Base-by-base conservation (phyloP, 2,113 vertebrate species). In the Pterocles burchelli region DNA sequence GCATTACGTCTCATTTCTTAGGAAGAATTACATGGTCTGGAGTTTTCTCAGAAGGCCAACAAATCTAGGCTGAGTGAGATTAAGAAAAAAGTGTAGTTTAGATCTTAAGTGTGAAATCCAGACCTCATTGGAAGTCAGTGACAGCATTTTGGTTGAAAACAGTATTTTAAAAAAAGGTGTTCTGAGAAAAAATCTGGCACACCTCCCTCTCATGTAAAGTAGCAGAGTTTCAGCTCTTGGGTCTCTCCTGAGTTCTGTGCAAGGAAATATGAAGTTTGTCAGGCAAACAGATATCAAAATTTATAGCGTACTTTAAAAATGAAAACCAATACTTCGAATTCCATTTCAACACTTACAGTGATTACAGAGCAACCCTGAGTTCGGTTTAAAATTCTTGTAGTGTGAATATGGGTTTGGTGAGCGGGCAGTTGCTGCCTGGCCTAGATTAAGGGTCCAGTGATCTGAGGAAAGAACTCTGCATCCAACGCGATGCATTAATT, bases 241-340 rank as follows among this genome's bases (percentile, higher is more conserved):
- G 87, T 86, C 57, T 95, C 36, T 55, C 29, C 34, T 33, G 70
- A 80, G 18, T 79, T 96, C 77, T 67, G 9, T 55, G 43, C 33
- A 83, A 79, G n/a, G 71, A 90, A 85, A 80, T 90, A 73, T 0
- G 5, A 89, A 74, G 33, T 85, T 90, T 92, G 31, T 87, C 80
- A 74, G 62, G 76, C 52, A 92, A 66, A 65, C 34, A 48, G 61
- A 51, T 82, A 80, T 49, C 43, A 85, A 90, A 87, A 89, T 93
- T 29, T 87, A 76, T 84, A 75, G 70, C 36, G 7, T 82, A 43
- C 29, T 88, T 96, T 90, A 91, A 93, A 95, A 85, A 85, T 95
- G 89, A 89, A 95, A 92, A 36, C 12, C 41, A 88, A 3, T 58
- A 61, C 36, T n/a, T 52, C 46, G 76, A 82, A 88, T 95, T 95